Evolutionary conservation across 2,888 invertebrate genomes (phyloP).

Genomic region (Exocentrus adspersus): DNA sequence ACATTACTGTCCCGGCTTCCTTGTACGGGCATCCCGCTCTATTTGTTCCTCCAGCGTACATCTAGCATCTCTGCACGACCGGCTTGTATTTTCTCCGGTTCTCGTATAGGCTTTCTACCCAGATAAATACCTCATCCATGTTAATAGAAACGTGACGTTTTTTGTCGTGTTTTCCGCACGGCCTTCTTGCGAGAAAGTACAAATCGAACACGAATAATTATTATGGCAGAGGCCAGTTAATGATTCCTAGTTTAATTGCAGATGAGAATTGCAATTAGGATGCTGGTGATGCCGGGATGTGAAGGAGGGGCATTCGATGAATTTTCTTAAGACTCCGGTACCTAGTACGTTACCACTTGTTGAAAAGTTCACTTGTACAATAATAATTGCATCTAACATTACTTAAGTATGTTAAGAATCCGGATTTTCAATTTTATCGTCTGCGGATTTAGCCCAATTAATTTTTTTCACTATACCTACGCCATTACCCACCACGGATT

Average conservation of each 20-base stretch:
- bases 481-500: too few relatives aligned
- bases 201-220: slow-evolving; percentile 20
- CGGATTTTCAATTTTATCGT: too few relatives aligned
- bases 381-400: too few relatives aligned
- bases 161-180: slow-evolving; percentile 2
- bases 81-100: slow-evolving; percentile 21
- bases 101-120: slow-evolving; percentile 3
- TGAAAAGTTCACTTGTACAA: too few relatives aligned
- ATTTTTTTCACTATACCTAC: too few relatives aligned
- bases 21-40: slow-evolving; percentile 37
- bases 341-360: too few relatives aligned
- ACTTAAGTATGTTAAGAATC: too few relatives aligned
- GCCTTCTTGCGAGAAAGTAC: slow-evolving; percentile 8
- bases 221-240: slow-evolving; percentile 1
- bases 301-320: neutral
- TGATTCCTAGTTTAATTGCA: slow-evolving; percentile 9
- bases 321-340: neutral
- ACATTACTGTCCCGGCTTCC: slow-evolving; percentile 46
- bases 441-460: too few relatives aligned
- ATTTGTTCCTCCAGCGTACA: slow-evolving; percentile 26
- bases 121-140: slow-evolving; percentile 30
- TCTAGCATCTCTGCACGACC: slow-evolving; percentile 23
- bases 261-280: slow-evolving; percentile 6
- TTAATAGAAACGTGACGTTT: slow-evolving; percentile 29
- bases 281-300: neutral